phyloP scores from a whole-genome alignment of 37 sponge, comb jelly and placozoan genomes.

The Theonella swinhoei region DNA sequence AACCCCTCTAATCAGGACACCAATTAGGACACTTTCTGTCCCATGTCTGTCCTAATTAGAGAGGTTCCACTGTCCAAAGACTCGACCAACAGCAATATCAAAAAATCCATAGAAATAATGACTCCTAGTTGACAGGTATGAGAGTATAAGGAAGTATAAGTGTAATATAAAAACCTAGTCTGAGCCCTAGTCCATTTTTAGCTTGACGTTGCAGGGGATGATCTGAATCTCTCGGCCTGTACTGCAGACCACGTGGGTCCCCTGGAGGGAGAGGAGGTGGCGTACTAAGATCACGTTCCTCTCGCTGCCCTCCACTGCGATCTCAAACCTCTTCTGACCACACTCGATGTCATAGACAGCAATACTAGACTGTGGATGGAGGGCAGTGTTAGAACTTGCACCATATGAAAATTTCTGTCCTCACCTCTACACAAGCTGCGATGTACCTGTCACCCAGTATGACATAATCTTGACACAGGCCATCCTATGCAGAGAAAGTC shows the following conservation, averaged over 20 bases:
- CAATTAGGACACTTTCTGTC: no score
- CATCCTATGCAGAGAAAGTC: slow-evolving; percentile 26
- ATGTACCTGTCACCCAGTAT: slow-evolving; percentile 9
- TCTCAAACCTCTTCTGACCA: slow-evolving; percentile 29
- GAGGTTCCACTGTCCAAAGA: no score
- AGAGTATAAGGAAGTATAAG: no score
- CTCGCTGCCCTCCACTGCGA: background rate
- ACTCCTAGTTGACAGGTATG: no score
- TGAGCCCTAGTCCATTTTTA: slow-evolving; percentile 59
- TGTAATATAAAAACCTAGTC: no score
- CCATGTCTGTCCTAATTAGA: no score
- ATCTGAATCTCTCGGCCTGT: slow-evolving; percentile 49
- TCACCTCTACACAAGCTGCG: slow-evolving; percentile 51
- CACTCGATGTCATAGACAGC: slow-evolving; percentile 24
- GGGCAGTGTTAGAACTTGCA: background rate
- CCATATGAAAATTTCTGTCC: background rate
- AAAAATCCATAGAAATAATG: no score
- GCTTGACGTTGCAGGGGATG: slow-evolving; percentile 49
- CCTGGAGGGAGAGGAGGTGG: slow-evolving; percentile 24
- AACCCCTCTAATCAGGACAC: no score
- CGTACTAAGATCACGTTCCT: slow-evolving; percentile 4
- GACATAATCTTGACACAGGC: slow-evolving; percentile 33
- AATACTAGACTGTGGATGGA: slow-evolving; percentile 10
- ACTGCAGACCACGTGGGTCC: slow-evolving; percentile 47
- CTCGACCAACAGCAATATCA: no score